Conservation (phyloP, 2,113 vertebrate genomes). For the Micronycteris hirsuta region DNA sequence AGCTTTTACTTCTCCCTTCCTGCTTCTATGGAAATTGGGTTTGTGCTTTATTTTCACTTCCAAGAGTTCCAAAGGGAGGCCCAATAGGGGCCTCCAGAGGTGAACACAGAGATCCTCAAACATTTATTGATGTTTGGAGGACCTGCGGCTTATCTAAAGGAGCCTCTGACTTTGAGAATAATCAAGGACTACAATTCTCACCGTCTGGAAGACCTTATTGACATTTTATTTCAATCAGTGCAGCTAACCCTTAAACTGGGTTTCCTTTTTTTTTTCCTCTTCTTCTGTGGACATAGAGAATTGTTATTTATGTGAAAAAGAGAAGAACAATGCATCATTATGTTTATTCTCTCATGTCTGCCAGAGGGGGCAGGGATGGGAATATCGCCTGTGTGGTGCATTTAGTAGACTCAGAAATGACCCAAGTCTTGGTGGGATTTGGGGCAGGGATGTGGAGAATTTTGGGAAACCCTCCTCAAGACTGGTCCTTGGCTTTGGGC, state of each 20-base stretch:
- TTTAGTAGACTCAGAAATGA: slow-evolving; percentile 12
- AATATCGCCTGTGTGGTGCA: background rate
- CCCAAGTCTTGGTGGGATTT: slow-evolving; percentile 3
- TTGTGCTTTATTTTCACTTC: slow-evolving; percentile 42
- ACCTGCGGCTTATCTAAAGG: background rate
- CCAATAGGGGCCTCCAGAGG: background rate
- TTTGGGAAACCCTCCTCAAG: background rate
- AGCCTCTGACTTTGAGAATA: slow-evolving; percentile 3
- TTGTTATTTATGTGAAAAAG: slow-evolving; percentile 43
- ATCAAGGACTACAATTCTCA: background rate
- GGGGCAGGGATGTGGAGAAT: background rate
- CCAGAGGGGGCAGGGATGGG: slow-evolving; percentile 25
- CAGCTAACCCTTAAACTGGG: slow-evolving; percentile 32
- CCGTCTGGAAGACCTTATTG: background rate
- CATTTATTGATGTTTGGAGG: background rate
- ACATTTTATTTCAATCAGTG: slow-evolving; percentile 13
- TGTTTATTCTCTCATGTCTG: slow-evolving; percentile 9
- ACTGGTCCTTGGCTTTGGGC: slow-evolving; percentile 24
- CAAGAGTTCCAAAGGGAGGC: slow-evolving; percentile 29
- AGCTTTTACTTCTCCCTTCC: slow-evolving; percentile 33
- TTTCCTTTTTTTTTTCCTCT: background rate
- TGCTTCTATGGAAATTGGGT: background rate
- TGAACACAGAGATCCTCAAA: slow-evolving; percentile 20
- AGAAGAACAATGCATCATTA: slow-evolving; percentile 62
- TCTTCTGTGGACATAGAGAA: slow-evolving; percentile 41